Conservation (phyloP, 2,113 vertebrate species). For the Grus americana region DNA sequence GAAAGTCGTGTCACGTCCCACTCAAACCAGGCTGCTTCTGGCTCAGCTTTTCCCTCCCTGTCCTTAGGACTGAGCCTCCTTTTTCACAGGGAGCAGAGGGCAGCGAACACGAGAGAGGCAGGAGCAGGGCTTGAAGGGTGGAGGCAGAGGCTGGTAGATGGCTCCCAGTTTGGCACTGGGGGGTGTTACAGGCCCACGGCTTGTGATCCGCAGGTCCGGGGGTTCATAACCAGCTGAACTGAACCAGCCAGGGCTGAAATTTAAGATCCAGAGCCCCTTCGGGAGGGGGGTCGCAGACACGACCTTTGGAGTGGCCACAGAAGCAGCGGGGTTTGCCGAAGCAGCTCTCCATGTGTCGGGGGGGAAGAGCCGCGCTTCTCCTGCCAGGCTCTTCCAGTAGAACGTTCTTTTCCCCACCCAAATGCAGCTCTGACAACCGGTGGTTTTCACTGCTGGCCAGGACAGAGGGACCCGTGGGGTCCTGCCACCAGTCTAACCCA, state of each 20-base stretch:
- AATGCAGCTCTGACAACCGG: not conserved
- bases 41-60: not conserved
- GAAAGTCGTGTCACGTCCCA: accelerated
- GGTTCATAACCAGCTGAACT: not conserved
- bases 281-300: not conserved
- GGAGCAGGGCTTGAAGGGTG: not conserved
- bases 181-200: not conserved
- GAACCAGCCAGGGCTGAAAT: not conserved
- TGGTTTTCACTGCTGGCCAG: not conserved
- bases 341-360: no score
- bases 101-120: accelerated
- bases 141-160: not conserved
- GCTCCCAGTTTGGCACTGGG: not conserved
- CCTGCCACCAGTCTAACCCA: not conserved
- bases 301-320: not conserved
- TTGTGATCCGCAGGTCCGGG: not conserved
- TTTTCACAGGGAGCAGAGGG: not conserved
- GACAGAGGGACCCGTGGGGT: not conserved
- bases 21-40: not conserved
- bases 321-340: not conserved
- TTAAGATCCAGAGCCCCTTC: not conserved
- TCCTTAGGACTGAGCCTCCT: not conserved
- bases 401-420: not conserved
- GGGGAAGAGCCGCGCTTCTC: not conserved
- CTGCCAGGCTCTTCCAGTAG: not conserved